Evolutionary conservation across 1,140 invertebrate genomes (phyloP), one percentile per base, ranked within the genome.

Genomic region (Berghia stephanieae): DNA sequence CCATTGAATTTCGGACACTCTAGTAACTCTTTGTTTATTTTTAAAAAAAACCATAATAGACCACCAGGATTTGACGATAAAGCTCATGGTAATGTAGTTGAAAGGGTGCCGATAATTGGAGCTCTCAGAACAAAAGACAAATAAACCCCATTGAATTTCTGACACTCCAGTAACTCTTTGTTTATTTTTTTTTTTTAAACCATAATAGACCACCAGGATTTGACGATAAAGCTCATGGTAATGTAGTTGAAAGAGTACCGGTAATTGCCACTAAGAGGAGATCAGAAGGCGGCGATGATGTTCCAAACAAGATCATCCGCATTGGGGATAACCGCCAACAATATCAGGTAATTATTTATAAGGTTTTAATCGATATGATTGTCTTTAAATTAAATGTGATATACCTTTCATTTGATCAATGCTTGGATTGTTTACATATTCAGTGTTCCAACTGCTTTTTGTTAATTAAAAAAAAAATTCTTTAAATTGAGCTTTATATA

Each of bases 211-310:
- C 36, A 63, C 2, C 24, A 63, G 21, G 3, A 55, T 21, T 36
- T 31, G 38, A 52, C 71, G 60, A 63, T 49, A 21, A 40, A 75
- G 38, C 52, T 5, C 72, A 75, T 34, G 63, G 36, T 34, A 75
- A 75, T 63, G 42, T 44, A 13, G 10, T 27, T 43, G 38, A 2
- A 24, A 36, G 3, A 44, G 68, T 43, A 10, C 3, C 68, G 34
- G 43, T 24, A 18, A 13, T 40, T 63, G 72, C 42, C 24, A 24
- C 21, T 18, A 75, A 75, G 63, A 24, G 72, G 27, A 75, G 63
- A 36, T 75, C 72, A 1, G 63, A 52, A 3, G 55, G 55, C 31
- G 36, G 18, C 10, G 72, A 75, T 6, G 38, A 24, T 60, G 72
- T 75, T 1, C 72, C 72, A 42, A 31, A 3, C 44, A 75, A 75